These are phyloP conservation scores for Cantharis flavilabris DNA, from an alignment of 2,888 invertebrate genomes.

Conservation along the genomic window DNA sequence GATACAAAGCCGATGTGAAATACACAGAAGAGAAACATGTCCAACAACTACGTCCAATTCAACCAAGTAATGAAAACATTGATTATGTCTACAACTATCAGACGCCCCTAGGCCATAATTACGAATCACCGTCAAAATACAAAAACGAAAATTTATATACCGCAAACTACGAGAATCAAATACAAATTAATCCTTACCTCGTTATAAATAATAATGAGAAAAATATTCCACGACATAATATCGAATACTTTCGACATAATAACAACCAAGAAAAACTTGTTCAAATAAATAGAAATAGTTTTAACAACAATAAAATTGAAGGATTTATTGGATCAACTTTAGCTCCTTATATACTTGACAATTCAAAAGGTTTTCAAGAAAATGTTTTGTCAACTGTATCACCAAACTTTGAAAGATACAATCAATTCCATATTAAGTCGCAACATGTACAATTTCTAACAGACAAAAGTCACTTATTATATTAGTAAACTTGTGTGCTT, in stretches of 20 bases:
- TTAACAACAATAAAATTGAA: constrained; percentile 29
- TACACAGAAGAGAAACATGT: constrained; percentile 52
- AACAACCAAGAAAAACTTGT: constrained; percentile 16
- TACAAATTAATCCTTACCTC: constrained; percentile 24
- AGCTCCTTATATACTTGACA: constrained; percentile 33
- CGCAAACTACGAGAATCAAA: constrained; percentile 19
- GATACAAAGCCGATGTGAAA: constrained; percentile 69
- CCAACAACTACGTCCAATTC: constrained; percentile 29
- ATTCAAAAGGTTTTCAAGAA: constrained; percentile 30
- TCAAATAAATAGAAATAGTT: constrained; percentile 23
- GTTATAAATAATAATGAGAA: background rate
- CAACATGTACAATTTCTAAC: constrained; percentile 19
- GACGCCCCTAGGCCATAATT: constrained; percentile 12
- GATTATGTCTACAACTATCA: constrained; percentile 34
- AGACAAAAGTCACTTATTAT: constrained; percentile 20
- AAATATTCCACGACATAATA: constrained; percentile 1
- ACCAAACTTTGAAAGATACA: constrained; percentile 25
- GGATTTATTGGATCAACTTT: constrained; percentile 40
- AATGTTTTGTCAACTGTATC: constrained; percentile 33
- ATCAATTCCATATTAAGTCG: constrained; percentile 32
- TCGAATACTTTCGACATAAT: constrained; percentile 18
- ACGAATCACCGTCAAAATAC: background rate
- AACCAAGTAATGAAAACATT: constrained; percentile 12
- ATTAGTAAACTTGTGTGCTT: constrained; percentile 8
- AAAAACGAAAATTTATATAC: background rate